These are phyloP conservation scores for Dendrolimus punctatus DNA, from an alignment of 1,140 invertebrate species.

Conservation along the genomic window DNA sequence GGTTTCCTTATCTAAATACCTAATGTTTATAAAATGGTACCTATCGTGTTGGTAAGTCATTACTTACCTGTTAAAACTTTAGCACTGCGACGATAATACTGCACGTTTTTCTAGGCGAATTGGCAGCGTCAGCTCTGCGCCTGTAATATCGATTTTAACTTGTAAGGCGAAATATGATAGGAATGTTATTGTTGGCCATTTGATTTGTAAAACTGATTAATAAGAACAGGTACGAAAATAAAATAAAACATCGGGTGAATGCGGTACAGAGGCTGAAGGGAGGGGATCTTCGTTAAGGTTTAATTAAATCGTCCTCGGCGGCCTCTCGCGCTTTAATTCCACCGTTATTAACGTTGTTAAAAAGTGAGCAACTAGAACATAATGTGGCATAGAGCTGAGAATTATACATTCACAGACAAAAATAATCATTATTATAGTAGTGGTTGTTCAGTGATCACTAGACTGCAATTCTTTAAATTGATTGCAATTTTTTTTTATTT, in stretches of 20 bases:
- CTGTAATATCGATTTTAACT: neutral
- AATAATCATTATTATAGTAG: too few relatives aligned
- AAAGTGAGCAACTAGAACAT: constrained; percentile 51
- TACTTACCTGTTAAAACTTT: neutral
- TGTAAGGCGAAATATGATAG: too few relatives aligned
- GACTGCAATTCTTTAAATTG: too few relatives aligned
- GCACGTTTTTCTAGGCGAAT: neutral
- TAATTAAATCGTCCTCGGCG: constrained; percentile 69
- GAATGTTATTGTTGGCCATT: too few relatives aligned
- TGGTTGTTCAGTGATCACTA: too few relatives aligned
- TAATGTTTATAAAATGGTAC: neutral
- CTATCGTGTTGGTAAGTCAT: neutral
- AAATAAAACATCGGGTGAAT: constrained; percentile 59
- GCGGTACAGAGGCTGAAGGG: constrained; percentile 21
- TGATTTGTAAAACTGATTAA: neutral
- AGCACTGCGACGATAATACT: neutral
- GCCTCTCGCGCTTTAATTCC: constrained; percentile 70
- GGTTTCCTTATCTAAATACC: neutral
- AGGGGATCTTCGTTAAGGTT: constrained; percentile 64
- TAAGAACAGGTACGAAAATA: constrained; percentile 43
- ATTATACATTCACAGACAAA: too few relatives aligned
- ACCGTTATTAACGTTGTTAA: constrained; percentile 70
- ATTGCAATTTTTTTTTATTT: too few relatives aligned
- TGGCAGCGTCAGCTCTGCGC: neutral
- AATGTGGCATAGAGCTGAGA: constrained; percentile 17